Conservation (phyloP, 2,113 vertebrate species). For the Vireo altiloquus region DNA sequence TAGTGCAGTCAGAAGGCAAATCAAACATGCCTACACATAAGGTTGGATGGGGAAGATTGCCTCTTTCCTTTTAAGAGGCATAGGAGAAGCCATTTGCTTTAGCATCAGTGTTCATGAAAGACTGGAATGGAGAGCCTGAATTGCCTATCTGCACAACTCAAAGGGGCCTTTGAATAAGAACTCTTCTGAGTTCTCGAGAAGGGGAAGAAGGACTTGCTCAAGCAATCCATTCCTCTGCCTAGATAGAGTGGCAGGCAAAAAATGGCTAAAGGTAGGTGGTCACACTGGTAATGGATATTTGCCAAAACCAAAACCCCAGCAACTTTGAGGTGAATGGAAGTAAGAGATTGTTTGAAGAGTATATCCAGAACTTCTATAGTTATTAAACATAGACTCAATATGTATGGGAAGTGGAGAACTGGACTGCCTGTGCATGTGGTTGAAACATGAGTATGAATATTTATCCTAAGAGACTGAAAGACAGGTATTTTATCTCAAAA, state of each 20-base stretch:
- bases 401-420: not conserved
- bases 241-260: not conserved
- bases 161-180: not conserved
- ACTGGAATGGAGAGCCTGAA: not conserved
- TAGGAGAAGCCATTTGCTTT: slow-evolving; percentile 1
- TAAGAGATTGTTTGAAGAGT: not conserved
- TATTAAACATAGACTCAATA: not conserved
- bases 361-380: not conserved
- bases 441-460: not conserved
- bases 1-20: slow-evolving; percentile 46
- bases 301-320: not conserved
- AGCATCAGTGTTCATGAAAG: not conserved
- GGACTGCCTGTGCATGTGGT: not conserved
- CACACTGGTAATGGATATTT: not conserved
- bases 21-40: slow-evolving; percentile 37
- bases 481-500: not conserved
- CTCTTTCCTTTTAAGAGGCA: slow-evolving; percentile 15
- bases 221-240: not conserved
- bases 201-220: not conserved
- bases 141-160: not conserved
- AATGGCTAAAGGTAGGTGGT: not conserved
- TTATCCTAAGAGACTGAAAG: not conserved
- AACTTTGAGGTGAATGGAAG: not conserved
- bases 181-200: not conserved
- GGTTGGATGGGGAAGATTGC: not conserved